Evolutionary conservation across 64 coral and sea anemone genomes (phyloP), one percentile per base, ranked within the genome.

Genomic region (Astreopora myriophthalma): DNA sequence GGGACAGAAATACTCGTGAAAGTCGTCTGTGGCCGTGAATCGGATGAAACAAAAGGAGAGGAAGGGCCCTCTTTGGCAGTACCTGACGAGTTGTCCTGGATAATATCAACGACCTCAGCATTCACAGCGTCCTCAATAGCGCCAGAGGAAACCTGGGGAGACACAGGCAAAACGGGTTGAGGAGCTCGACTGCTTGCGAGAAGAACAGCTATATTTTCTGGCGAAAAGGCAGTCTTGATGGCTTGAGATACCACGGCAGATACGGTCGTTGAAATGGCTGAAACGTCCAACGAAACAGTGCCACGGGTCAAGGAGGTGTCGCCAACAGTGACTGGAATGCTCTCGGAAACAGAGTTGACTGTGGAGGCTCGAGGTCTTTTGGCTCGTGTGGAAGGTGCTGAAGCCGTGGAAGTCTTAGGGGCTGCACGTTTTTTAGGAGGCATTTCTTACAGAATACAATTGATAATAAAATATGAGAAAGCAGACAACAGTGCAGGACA

Each of bases 1-100:
- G 10, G 8, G 10, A 89, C 74, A 9, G 87, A 72, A 19, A 72
- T 58, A 30, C 73, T 79, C 75, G 46, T 66, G 78, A 78, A 89
- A 22, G 11, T 40, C 14, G 3, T 9, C 57, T 62, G 57, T 62
- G 57, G 13, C 3, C 57, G 16, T 5, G 57, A 62, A 19, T 9
- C 57, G 57, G 13, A 46, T 46, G 11, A 46, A 4, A 46, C 4
- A 17, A 62, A 62, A 62, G 57, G 4, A 62, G 57, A 0, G 57
- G 3, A 4, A 62, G 16, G 4, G 57, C 22, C 57, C 22, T n/a
- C 57, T 19, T 3, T 62, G 16, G 0, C 22, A 4, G 8, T 62
- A 62, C 22, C 57, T 62, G 57, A 62, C 4, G 57, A 0, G 57
- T 62, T n/a, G 57, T 62, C 57, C 57, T 62, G 57, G 22, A 62